A percentile compares a stretch with the other conserved stretches of the same genome.
These are phyloP conservation scores for Sebastes oblongus DNA, from an alignment of 2,797 vertebrate species.

Conservation along the genomic window DNA sequence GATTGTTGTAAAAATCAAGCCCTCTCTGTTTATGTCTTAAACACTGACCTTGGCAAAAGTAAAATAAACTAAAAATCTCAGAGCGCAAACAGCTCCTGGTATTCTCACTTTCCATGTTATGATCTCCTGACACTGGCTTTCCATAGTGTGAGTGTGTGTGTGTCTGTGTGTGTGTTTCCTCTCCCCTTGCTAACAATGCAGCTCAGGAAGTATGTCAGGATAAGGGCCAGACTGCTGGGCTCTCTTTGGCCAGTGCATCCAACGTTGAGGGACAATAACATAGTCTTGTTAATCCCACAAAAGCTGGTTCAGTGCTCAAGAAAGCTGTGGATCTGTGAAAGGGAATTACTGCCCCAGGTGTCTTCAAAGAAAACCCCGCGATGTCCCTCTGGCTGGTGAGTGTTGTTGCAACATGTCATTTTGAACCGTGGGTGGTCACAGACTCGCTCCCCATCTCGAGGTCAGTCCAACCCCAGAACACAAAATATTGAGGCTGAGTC, in stretches of 20 bases:
- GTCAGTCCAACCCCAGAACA: background rate
- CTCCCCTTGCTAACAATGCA: conserved; percentile 79
- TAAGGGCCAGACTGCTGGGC: conserved; percentile 77
- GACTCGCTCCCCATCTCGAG: conserved; percentile 1
- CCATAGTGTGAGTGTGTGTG: conserved; percentile 45
- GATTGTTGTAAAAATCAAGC: conserved; percentile 23
- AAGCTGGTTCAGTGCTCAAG: conserved; percentile 38
- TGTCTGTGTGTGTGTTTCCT: conserved; percentile 68
- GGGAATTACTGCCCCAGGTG: conserved; percentile 57
- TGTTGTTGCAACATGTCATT: conserved; percentile 51
- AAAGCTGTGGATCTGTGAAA: conserved; percentile 53
- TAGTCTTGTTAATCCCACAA: conserved; percentile 44
- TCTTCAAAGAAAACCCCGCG: conserved; percentile 52
- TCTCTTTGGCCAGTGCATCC: conserved; percentile 62
- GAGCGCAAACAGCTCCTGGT: conserved; percentile 59
- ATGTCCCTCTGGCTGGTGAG: conserved; percentile 86
- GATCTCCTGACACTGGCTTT: conserved; percentile 68
- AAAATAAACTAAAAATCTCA: conserved; percentile 11
- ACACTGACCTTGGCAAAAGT: conserved; percentile 51
- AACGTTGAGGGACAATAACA: conserved; percentile 53
- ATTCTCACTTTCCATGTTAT: conserved; percentile 66
- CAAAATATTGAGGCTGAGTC: background rate
- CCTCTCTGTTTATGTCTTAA: conserved; percentile 29
- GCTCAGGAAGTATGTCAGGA: conserved; percentile 85
- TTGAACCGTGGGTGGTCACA: conserved; percentile 44